Evolutionary conservation across 2,797 vertebrate species (phyloP).

Genomic region (Dryobates pubescens): DNA sequence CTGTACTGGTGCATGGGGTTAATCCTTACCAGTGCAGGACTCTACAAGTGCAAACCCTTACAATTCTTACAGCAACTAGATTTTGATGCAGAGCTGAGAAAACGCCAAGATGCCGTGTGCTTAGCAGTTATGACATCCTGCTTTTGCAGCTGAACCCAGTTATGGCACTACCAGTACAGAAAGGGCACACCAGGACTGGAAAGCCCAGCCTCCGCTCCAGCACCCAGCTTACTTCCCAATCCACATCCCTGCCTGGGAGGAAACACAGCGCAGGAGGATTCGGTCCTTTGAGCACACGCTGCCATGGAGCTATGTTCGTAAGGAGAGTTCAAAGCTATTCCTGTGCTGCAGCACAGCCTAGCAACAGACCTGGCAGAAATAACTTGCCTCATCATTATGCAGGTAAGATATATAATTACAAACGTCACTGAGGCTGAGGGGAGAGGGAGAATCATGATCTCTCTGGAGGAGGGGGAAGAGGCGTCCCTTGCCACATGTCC

Average conservation of each 20-base stretch:
- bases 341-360: background rate
- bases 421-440: conserved; percentile 19
- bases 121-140: fast-evolving
- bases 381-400: conserved; percentile 32
- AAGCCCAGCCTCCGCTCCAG: background rate
- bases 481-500: background rate
- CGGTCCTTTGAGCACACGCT: fast-evolving
- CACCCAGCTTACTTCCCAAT: background rate
- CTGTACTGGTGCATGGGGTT: too few species aligned
- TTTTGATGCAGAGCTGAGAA: background rate
- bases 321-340: background rate
- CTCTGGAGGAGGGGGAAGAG: conserved; percentile 48
- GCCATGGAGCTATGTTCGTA: fast-evolving
- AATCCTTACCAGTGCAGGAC: too few species aligned
- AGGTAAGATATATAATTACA: conserved; percentile 38
- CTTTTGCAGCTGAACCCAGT: background rate
- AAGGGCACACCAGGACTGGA: background rate
- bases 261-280: fast-evolving
- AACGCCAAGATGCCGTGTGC: background rate
- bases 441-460: conserved; percentile 16
- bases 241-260: background rate
- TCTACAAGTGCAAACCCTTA: too few species aligned
- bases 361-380: conserved; percentile 57
- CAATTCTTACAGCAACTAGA: background rate
- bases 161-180: background rate